Evolutionary conservation across 2,888 invertebrate species (phyloP).

Genomic region (Leistus spinibarbis): DNA sequence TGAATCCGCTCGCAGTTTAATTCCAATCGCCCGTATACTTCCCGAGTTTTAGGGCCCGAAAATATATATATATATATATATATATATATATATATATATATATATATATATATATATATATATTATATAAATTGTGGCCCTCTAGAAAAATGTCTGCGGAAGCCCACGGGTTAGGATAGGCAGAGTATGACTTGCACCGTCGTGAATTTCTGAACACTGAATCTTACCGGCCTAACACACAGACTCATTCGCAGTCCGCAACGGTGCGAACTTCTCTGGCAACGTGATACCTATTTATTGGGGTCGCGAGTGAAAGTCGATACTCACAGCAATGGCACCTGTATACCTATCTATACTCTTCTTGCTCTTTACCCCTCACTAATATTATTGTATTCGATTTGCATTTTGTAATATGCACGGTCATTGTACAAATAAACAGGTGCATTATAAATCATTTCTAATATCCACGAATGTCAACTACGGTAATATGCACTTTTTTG

Average conservation of each 20-base stretch:
- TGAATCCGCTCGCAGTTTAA: too few species aligned
- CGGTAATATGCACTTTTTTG: not conserved
- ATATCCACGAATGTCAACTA: not conserved
- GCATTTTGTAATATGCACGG: not conserved
- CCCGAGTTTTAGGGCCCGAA: too few species aligned
- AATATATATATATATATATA: too few species aligned
- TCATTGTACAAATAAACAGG: not conserved
- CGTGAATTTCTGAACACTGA: too few species aligned
- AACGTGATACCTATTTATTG: not conserved
- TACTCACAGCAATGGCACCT: not conserved
- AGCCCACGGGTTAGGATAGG: too few species aligned
- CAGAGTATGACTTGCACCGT: too few species aligned
- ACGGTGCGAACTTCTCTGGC: not conserved
- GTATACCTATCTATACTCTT: not conserved
- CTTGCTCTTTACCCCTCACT: not conserved
- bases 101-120: too few species aligned
- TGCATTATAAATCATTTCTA: not conserved
- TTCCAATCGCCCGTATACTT: too few species aligned
- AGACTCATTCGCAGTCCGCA: not conserved
- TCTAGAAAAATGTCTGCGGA: too few species aligned
- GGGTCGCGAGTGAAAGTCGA: conserved; percentile 10
- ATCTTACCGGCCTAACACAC: too few species aligned
- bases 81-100: too few species aligned
- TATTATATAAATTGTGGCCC: too few species aligned
- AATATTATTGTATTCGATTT: not conserved